These are phyloP conservation scores for Drosophila santomea DNA, from an alignment of 1,140 invertebrate species.

Conservation along the genomic window DNA sequence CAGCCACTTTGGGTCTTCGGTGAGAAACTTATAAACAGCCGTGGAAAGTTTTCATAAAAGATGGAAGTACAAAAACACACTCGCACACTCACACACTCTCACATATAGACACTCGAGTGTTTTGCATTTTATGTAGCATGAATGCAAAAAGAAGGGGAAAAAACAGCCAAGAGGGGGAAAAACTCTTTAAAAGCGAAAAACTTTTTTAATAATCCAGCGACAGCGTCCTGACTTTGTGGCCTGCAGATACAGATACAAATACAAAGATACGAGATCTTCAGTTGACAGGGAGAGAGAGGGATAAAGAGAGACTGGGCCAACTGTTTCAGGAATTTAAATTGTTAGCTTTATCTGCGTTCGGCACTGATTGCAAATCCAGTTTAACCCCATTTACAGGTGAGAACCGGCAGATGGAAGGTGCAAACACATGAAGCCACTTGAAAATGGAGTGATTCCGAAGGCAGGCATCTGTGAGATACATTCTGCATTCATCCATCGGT, in stretches of 20 bases:
- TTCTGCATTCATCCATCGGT: background rate
- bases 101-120: slow-evolving; percentile 66
- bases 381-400: slow-evolving; percentile 23
- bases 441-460: slow-evolving; percentile 37
- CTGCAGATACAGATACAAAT: slow-evolving; percentile 30
- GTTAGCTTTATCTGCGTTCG: slow-evolving; percentile 67
- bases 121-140: slow-evolving; percentile 73
- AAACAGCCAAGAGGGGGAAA: slow-evolving; percentile 8
- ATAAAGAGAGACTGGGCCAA: slow-evolving; percentile 6
- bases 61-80: slow-evolving; percentile 52
- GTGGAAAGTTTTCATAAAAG: slow-evolving; percentile 77
- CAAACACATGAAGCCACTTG: slow-evolving; percentile 36
- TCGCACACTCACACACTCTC: slow-evolving; percentile 7
- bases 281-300: slow-evolving; percentile 1
- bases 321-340: slow-evolving; percentile 71
- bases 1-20: slow-evolving; percentile 32
- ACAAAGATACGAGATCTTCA: slow-evolving; percentile 14
- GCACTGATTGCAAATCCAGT: slow-evolving; percentile 45
- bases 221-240: slow-evolving; percentile 42
- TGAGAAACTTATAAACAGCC: slow-evolving; percentile 76
- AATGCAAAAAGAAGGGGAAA: slow-evolving; percentile 16
- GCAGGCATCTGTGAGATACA: slow-evolving; percentile 14
- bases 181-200: slow-evolving; percentile 76
- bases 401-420: slow-evolving; percentile 5
- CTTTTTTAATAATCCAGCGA: slow-evolving; percentile 81